These are phyloP conservation scores for Cephus rjabovi DNA, from an alignment of 2,888 invertebrate species.

Conservation along the genomic window DNA sequence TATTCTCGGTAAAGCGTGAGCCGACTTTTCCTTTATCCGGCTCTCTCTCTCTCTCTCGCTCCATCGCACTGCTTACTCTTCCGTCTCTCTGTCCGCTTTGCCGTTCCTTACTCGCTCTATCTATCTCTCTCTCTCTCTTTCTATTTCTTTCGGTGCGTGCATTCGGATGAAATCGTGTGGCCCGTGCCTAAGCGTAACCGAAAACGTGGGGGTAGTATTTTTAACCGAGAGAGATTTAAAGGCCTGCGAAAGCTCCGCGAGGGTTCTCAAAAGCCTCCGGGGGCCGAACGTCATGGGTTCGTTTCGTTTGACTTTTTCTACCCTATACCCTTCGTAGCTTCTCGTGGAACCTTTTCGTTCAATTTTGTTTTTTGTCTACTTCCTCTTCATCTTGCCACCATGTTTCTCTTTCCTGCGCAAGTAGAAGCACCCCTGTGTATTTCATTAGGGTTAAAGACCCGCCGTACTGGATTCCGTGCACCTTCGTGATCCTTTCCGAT, in stretches of 20 bases:
- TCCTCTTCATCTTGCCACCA: neutral
- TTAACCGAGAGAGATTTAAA: slow-evolving; percentile 45
- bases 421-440: neutral
- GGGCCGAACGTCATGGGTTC: neutral
- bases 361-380: neutral
- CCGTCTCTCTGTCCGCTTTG: slow-evolving; percentile 12
- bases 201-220: slow-evolving; percentile 43
- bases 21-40: neutral
- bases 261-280: slow-evolving; percentile 13
- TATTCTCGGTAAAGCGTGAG: slow-evolving; percentile 12
- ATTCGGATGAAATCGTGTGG: neutral
- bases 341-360: neutral
- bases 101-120: slow-evolving; percentile 6
- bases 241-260: slow-evolving; percentile 24
- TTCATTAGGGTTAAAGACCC: neutral
- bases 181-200: slow-evolving; percentile 1
- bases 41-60: neutral
- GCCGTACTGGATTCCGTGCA: neutral
- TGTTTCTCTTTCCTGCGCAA: neutral
- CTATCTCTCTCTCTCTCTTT: neutral
- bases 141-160: slow-evolving; percentile 14
- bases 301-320: slow-evolving; percentile 1
- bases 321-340: neutral
- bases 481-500: neutral
- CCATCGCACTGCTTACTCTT: neutral